Base-by-base conservation (phyloP, 2,888 invertebrate genomes). In the Tetramorium bicarinatum region DNA sequence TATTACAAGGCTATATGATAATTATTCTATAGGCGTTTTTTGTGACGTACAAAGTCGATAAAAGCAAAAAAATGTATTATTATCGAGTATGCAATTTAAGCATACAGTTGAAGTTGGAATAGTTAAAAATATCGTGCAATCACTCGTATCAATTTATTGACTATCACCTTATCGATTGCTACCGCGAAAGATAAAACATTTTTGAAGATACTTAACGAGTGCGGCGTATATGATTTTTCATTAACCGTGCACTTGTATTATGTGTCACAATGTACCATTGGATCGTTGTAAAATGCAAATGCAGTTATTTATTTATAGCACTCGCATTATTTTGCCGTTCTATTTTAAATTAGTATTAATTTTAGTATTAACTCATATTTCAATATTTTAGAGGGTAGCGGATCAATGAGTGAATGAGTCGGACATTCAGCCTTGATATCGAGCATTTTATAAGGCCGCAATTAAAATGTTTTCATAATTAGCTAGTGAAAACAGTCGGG, bases 381-480 rank as follows among this genome's bases (percentile, higher is more conserved):
- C 49, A 76, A 76, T 76, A 77, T 69, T 25, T 41, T 29, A 4
- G 13, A 25, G 3, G 21, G 8, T 76, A 15, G 66, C 15, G 3
- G 38, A 7, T 52, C 77, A 77, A 38, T 41, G 18, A 29, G 2
- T 25, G 3, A 52, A 52, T 11, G 29, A 34, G 29, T 34, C 4
- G 54, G 38, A 21, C 8, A 13, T 41, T 44, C 11, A 25, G 0
- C n/a, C 62, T 9, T 18, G 38, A 61, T 61, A 74, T 61, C 56
- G n/a, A 47, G 15, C 15, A 29, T 29, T 29, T 61, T 47, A 13
- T 59, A 25, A 25, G 4, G 11, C 13, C 2, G 18, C 2, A 11
- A 74, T 59, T 61, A 44, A 56, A 18, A 1, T 41, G 7, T 0
- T 8, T 74, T 7, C 44, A 59, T 44, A 74, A 61, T 74, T 29